Percentiles rank a stretch among this genome's conserved stretches.
Conservation (phyloP, 2,797 vertebrate genomes). For the Coracias cyanogaster region DNA sequence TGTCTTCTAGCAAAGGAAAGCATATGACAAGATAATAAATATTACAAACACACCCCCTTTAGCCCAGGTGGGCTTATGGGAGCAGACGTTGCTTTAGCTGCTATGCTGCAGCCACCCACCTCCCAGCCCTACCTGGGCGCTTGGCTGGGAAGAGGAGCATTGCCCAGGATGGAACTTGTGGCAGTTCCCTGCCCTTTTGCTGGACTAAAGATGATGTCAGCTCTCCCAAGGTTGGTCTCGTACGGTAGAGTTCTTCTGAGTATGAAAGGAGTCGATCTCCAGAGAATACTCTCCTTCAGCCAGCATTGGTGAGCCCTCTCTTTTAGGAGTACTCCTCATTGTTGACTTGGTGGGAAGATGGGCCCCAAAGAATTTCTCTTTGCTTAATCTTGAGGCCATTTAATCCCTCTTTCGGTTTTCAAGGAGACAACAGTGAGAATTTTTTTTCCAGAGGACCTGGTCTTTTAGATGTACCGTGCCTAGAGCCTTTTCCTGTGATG, state of each 20-base stretch:
- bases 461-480: not conserved
- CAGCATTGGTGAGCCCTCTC: not conserved
- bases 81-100: not conserved
- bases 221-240: not conserved
- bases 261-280: not conserved
- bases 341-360: accelerated
- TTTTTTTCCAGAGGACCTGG: not conserved
- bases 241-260: not conserved
- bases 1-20: not conserved
- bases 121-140: not conserved
- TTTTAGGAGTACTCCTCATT: not conserved
- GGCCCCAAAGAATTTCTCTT: not conserved
- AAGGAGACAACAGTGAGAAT: not conserved
- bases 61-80: not conserved
- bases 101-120: accelerated
- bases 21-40: not conserved
- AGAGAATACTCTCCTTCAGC: not conserved
- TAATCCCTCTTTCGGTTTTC: not conserved
- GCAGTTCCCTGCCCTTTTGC: not conserved
- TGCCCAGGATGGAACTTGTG: too few species aligned
- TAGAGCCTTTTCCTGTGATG: not conserved
- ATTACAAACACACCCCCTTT: not conserved
- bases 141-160: not conserved
- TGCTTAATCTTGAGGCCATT: not conserved
- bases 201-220: accelerated